Conservation (phyloP, 30 jellyfish, hydroid and myxozoan species). For the Pseudorhiza aurosa region DNA sequence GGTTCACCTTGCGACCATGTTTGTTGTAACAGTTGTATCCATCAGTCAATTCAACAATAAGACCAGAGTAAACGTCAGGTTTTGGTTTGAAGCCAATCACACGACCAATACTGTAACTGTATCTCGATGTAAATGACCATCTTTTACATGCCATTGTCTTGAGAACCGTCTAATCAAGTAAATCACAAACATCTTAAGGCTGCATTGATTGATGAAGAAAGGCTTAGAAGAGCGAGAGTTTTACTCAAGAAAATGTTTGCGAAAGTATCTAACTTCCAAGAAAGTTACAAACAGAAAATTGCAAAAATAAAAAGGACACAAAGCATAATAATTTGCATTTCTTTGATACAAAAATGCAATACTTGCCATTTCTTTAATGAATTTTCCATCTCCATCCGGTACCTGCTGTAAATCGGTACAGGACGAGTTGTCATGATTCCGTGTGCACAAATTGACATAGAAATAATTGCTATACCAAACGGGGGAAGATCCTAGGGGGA, state of each 20-base stretch:
- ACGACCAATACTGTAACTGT: conserved; percentile 85
- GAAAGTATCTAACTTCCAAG: background rate
- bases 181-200: background rate
- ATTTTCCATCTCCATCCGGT: conserved; percentile 41
- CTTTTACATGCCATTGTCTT: conserved; percentile 92
- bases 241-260: too few relatives aligned
- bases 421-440: conserved; percentile 84
- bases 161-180: conserved; percentile 33
- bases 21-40: conserved; percentile 81
- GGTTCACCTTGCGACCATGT: conserved; percentile 11
- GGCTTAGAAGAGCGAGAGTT: too few relatives aligned
- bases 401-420: conserved; percentile 46
- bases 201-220: too few relatives aligned
- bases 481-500: background rate
- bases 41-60: conserved; percentile 63
- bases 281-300: background rate
- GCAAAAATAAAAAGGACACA: background rate
- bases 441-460: conserved; percentile 82
- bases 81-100: conserved; percentile 76
- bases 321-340: too few relatives aligned
- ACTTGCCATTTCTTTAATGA: conserved; percentile 43
- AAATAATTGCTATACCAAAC: conserved; percentile 63
- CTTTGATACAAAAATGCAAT: background rate
- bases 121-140: conserved; percentile 73
- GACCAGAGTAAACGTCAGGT: conserved; percentile 32